A percentile compares a stretch with the other conserved stretches of the same genome.
Evolutionary conservation across 2,797 vertebrate species (phyloP).

Genomic region (Cygnus olor): DNA sequence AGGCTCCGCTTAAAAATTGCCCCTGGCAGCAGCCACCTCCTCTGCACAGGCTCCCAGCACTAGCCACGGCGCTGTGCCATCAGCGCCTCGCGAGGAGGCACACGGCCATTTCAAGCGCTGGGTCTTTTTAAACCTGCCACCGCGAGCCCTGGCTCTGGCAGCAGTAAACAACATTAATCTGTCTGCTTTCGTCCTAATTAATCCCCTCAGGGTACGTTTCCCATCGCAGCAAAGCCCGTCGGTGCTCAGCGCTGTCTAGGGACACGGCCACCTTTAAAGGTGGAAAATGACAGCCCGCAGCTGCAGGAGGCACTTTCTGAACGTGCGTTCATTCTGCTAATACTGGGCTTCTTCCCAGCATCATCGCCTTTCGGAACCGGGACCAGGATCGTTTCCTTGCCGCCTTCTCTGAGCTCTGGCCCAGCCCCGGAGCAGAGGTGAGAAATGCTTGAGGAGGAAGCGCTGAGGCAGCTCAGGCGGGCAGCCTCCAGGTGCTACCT

Average conservation of each 20-base stretch:
- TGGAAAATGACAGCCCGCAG: background rate
- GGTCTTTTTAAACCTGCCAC: background rate
- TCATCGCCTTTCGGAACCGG: background rate
- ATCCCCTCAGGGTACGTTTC: background rate
- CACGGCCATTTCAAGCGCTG: fast-evolving
- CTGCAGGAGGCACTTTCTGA: background rate
- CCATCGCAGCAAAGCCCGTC: background rate
- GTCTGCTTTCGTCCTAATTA: background rate
- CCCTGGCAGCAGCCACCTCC: background rate
- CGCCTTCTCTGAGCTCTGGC: background rate
- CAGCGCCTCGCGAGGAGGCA: background rate
- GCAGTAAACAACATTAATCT: constrained; percentile 2
- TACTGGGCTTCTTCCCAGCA: background rate
- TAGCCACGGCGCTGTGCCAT: background rate
- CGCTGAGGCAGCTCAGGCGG: background rate
- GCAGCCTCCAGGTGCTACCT: background rate
- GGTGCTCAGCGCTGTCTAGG: background rate
- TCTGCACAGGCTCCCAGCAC: background rate
- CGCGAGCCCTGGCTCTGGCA: background rate
- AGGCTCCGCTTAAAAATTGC: background rate
- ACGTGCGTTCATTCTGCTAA: background rate
- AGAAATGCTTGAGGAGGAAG: background rate
- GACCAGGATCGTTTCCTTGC: background rate
- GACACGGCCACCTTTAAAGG: background rate
- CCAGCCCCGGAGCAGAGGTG: background rate